Base-by-base conservation (phyloP, 1,140 invertebrate genomes). In the Ceratoteleas bidentatus region DNA sequence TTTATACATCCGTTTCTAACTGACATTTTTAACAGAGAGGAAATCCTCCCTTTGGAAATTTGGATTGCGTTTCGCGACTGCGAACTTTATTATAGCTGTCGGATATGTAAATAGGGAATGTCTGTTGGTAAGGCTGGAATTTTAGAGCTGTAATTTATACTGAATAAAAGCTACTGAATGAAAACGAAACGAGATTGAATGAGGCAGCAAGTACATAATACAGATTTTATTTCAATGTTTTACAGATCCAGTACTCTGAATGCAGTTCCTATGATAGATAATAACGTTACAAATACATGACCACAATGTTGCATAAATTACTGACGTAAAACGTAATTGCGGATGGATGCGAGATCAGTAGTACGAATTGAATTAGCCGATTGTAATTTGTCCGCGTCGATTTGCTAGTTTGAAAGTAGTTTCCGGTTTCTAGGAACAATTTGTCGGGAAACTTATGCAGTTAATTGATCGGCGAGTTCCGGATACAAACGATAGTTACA, bases 211-310 rank as follows among this genome's bases (percentile, higher is more conserved):
- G 45, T 65, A 13, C 24, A 66, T 60, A 70, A 65, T 78, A 70
- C 65, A 70, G 24, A 62, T 54, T 64, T 78, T 78, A 78, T 78
- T 78, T 65, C 60, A 78, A 68, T 57, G 75, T 60, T 78, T 64
- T 78, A 78, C 65, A 78, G 75, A 70, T 70, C 57, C 43, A 64
- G 10, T 70, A 50, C 69, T 65, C 16, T 70, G 50, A 64, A 70
- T 52, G 33, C 5, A 24, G 64, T 77, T n/a, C 33, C 32, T 70
- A 70, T 57, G 52, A 0, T 70, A 65, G 16, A 56, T 68, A 33
- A 69, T 76, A 49, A 66, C 9, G 5, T 62, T 78, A 70, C 58
- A 78, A 78, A 70, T 78, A 78, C 58, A 78, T 61, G 65, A 78
- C 47, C 74, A 65, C 43, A 65, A 53, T 70, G 53, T 52, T 64